These are phyloP conservation scores for Brachypalpus laphriformis DNA, from an alignment of 2,888 invertebrate genomes.

Conservation along the genomic window DNA sequence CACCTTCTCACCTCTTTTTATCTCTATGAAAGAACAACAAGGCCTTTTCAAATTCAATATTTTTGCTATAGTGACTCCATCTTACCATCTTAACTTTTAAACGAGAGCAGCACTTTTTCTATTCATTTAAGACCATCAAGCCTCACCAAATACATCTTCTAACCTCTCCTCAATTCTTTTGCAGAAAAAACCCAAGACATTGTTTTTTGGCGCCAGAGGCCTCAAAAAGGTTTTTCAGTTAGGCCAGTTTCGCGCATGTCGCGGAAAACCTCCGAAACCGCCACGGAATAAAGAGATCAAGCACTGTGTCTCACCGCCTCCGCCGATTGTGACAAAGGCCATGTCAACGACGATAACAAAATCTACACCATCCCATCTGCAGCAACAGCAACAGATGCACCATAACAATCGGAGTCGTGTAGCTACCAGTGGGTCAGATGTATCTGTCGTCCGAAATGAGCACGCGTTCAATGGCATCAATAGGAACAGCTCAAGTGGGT, in stretches of 20 bases:
- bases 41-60: too few species aligned
- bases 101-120: too few species aligned
- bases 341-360: conserved; percentile 78
- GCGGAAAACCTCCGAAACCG: conserved; percentile 79
- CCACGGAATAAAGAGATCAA: conserved; percentile 78
- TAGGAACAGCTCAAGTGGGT: conserved; percentile 86
- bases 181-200: conserved; percentile 85
- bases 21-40: too few species aligned
- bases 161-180: not conserved
- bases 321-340: conserved; percentile 53
- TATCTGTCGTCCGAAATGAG: conserved; percentile 86
- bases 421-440: conserved; percentile 86
- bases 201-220: conserved; percentile 85
- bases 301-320: conserved; percentile 83
- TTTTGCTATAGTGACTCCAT: too few species aligned
- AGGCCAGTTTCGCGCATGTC: conserved; percentile 82
- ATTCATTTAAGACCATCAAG: too few species aligned
- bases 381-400: conserved; percentile 79
- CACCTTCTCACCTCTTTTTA: too few species aligned
- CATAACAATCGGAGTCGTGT: conserved; percentile 84
- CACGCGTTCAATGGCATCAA: conserved; percentile 85
- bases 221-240: conserved; percentile 87
- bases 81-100: too few species aligned
- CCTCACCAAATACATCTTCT: not conserved
- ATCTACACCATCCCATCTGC: conserved; percentile 74